Evolutionary conservation across 2,113 vertebrate genomes (phyloP).

Genomic region (Burhinus bistriatus): DNA sequence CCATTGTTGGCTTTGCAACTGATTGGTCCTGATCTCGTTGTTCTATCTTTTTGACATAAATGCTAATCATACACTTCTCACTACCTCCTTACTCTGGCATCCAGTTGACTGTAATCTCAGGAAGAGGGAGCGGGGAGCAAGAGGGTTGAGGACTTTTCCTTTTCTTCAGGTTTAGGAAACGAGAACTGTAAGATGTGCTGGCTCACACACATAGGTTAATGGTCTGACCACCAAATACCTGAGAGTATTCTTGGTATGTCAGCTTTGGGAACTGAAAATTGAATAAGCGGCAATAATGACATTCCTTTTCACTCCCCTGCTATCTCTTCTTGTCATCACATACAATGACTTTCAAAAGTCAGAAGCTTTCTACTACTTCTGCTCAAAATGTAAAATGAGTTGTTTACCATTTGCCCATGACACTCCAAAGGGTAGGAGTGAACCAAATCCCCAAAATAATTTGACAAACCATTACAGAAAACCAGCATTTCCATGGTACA

Average conservation of each 20-base stretch:
- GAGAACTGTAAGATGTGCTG: neutral
- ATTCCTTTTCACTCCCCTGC: neutral
- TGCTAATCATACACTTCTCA: neutral
- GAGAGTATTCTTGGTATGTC: neutral
- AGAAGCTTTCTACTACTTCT: neutral
- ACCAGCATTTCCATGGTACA: neutral
- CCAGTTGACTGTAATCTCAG: neutral
- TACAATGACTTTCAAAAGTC: constrained; percentile 33
- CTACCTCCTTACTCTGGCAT: neutral
- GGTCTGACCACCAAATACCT: constrained; percentile 38
- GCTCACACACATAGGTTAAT: constrained; percentile 26
- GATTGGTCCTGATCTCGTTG: neutral
- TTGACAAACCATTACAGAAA: neutral
- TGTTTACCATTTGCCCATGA: neutral
- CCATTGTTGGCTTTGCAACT: neutral
- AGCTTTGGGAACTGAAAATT: constrained; percentile 29
- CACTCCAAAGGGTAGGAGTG: neutral
- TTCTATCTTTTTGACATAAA: neutral
- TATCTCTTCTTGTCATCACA: neutral
- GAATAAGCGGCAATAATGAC: constrained; percentile 37
- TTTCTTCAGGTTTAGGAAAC: neutral
- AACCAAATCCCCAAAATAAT: neutral
- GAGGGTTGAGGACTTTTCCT: neutral
- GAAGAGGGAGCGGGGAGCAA: neutral
- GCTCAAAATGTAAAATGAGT: neutral